phyloP scores from a whole-genome alignment of 1,140 invertebrate genomes.

The Leptestheria dahalacensis region DNA sequence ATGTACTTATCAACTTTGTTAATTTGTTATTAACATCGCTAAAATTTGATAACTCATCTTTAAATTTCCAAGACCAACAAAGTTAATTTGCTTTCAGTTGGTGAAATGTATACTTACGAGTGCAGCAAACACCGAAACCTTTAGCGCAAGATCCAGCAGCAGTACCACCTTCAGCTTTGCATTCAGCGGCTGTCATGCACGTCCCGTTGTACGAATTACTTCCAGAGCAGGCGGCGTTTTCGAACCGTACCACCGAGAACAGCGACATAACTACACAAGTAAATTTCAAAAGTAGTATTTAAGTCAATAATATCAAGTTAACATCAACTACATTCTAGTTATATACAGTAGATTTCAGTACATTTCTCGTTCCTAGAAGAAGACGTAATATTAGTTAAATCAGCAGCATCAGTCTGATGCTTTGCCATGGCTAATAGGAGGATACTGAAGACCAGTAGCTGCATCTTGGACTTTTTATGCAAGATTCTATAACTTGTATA shows the following conservation, averaged over 20 bases:
- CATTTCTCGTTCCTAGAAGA: too few species aligned
- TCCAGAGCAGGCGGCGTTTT: conserved; percentile 4
- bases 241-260: conserved; percentile 11
- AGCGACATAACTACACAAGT: conserved; percentile 12
- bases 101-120: conserved; percentile 37
- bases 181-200: conserved; percentile 36
- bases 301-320: too few species aligned
- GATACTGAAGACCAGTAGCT: too few species aligned
- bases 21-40: conserved; percentile 22
- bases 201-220: conserved; percentile 17
- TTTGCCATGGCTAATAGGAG: too few species aligned
- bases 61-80: neutral
- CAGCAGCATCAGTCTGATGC: too few species aligned
- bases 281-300: too few species aligned
- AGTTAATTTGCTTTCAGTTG: neutral
- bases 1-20: conserved; percentile 13
- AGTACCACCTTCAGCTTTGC: conserved; percentile 39
- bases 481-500: too few species aligned
- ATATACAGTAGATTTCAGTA: too few species aligned
- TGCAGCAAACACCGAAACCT: conserved; percentile 56
- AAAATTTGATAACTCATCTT: neutral
- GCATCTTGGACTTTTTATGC: too few species aligned
- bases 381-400: too few species aligned
- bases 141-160: conserved; percentile 49
- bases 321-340: too few species aligned